Conservation (phyloP, 2,113 vertebrate genomes). For the Tenebrosternarchus preto region DNA sequence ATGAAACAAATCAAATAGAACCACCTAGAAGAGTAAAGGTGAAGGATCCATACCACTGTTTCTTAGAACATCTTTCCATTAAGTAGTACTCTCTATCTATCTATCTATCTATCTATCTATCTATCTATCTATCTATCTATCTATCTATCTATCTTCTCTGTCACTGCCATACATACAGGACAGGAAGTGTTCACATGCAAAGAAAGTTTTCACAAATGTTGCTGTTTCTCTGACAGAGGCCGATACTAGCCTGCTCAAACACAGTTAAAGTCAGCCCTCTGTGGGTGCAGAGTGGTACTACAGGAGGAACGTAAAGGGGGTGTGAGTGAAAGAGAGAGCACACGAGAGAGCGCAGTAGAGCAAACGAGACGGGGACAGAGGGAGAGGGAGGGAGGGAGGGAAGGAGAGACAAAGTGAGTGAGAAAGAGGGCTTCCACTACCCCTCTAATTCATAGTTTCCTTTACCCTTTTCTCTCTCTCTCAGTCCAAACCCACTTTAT, state of each 20-base stretch:
- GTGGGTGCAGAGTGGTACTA: slow-evolving; percentile 66
- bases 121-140: not conserved
- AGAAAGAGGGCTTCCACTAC: not conserved
- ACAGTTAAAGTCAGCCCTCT: slow-evolving; percentile 70
- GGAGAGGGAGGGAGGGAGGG: not conserved
- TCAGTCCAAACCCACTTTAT: too few relatives aligned
- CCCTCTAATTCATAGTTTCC: too few relatives aligned
- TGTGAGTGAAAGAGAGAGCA: not conserved
- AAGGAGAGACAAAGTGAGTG: too few relatives aligned
- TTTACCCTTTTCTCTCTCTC: too few relatives aligned
- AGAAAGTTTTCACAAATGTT: not conserved
- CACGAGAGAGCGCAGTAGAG: not conserved
- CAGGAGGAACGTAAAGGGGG: slow-evolving; percentile 49
- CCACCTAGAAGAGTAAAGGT: not conserved
- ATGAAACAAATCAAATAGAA: not conserved
- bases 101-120: not conserved
- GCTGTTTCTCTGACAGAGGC: not conserved
- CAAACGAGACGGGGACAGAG: too few relatives aligned
- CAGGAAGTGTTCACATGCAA: too few relatives aligned
- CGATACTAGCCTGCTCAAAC: slow-evolving; percentile 6
- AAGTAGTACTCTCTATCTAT: too few relatives aligned
- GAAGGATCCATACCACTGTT: too few relatives aligned
- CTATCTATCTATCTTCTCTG: too few relatives aligned
- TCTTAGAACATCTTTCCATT: too few relatives aligned
- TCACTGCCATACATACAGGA: too few relatives aligned